Evolutionary conservation across 2,113 vertebrate genomes (phyloP).

Genomic region (Phoxinus phoxinus): DNA sequence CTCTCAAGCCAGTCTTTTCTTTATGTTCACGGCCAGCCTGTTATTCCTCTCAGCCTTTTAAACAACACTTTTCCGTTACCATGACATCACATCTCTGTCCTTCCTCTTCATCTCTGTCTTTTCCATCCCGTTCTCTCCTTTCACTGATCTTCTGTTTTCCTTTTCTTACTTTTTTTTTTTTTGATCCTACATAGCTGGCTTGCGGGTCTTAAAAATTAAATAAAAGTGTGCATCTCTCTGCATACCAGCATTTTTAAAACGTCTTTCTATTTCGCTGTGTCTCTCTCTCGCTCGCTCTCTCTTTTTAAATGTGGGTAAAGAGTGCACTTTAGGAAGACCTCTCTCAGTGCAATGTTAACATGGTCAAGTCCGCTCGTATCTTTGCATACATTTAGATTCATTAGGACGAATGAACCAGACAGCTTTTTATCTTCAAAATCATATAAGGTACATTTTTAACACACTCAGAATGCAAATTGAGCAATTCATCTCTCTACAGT

Average conservation of each 20-base stretch:
- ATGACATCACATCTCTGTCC: constrained; percentile 36
- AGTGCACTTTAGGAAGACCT: constrained; percentile 52
- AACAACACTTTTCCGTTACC: constrained; percentile 44
- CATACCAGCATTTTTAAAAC: background rate
- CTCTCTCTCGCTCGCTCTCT: constrained; percentile 12
- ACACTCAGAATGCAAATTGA: constrained; percentile 65
- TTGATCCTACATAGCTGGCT: constrained; percentile 22
- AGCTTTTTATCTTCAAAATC: constrained; percentile 72
- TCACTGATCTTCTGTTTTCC: constrained; percentile 11
- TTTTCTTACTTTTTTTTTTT: constrained; percentile 9
- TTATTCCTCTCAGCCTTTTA: background rate
- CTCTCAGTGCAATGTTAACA: constrained; percentile 47
- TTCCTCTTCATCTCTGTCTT: constrained; percentile 56
- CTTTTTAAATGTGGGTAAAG: constrained; percentile 56
- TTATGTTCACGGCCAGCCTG: background rate
- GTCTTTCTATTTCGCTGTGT: background rate
- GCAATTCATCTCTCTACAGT: constrained; percentile 34
- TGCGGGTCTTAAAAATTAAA: constrained; percentile 20
- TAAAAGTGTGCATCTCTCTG: constrained; percentile 37
- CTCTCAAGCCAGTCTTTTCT: background rate
- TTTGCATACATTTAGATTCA: constrained; percentile 76
- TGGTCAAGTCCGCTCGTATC: constrained; percentile 60
- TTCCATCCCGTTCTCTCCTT: constrained; percentile 13
- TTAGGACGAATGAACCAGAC: constrained; percentile 65
- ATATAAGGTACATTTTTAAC: constrained; percentile 66